phyloP scores from a whole-genome alignment of 35 echinoderm and acorn worm genomes.

The Antedon bifida region DNA sequence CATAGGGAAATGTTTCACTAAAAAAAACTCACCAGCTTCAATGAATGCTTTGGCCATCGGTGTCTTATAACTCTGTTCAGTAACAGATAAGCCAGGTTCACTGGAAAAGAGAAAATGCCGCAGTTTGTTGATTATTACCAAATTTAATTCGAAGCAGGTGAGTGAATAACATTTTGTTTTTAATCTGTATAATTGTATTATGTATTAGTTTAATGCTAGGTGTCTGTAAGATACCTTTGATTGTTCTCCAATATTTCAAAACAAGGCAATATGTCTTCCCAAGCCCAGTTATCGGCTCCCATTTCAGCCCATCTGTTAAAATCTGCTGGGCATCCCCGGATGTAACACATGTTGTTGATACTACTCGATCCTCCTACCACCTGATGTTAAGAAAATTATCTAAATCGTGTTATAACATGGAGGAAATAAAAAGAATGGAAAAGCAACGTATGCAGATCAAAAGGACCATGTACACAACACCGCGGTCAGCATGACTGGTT shows the following conservation, averaged over 20 bases:
- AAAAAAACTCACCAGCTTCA: neutral
- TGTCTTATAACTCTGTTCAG: neutral
- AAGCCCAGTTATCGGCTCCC: constrained; percentile 10
- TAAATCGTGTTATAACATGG: no score
- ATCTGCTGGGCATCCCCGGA: neutral
- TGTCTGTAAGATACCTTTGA: constrained; percentile 1
- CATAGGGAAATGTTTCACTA: no score
- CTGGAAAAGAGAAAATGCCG: neutral
- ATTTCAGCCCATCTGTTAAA: constrained; percentile 9
- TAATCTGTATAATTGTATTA: no score
- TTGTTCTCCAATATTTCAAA: constrained; percentile 18
- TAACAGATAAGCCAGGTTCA: neutral
- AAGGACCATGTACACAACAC: no score
- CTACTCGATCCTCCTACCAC: constrained; percentile 12
- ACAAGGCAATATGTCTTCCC: constrained; percentile 5
- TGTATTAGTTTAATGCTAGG: no score
- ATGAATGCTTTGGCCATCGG: neutral
- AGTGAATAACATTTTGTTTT: no score
- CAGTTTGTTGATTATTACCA: no score
- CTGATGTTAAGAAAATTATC: neutral
- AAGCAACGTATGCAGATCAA: no score
- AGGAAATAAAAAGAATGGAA: no score
- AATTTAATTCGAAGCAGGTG: no score
- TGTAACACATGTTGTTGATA: constrained; percentile 9
- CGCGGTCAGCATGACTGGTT: no score